Base-by-base conservation (phyloP, 2,888 invertebrate genomes). In the Matsumyia berberina region DNA sequence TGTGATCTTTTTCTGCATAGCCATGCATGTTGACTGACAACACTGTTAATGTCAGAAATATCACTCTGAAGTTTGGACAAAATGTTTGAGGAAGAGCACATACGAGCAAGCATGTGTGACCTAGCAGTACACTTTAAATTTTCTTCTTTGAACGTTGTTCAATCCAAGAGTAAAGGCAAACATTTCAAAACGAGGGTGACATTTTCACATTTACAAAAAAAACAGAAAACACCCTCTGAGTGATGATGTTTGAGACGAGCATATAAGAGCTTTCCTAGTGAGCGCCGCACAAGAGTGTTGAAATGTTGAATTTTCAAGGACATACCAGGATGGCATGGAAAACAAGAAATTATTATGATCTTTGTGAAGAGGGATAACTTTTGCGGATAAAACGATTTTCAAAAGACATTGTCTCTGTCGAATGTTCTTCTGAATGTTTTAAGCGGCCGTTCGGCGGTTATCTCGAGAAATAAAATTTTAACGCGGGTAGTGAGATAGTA, bases 261-360 rank as follows among this genome's bases (percentile, higher is more conserved):
- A 44, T 49, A 51, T n/a, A 58, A 76, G 62, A 81, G 76, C 76
- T 81, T 76, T 76, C 44, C 39, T 39, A 11, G 33, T 57, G 46
- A 19, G 17, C 35, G 31, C 39, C 49, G 29, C 31, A 37, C 42
- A 62, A 80, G 62, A 70, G 69, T 70, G 76, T 80, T 69, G 39
- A 73, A 73, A 67, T 69, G 51, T 55, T 39, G 35, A 35, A 19
- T 35, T 83, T 70, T 82, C 79, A 85, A 85, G 83, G 79, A 85
- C 83, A 42, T 64, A 46, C 49, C 55, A 66, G 57, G 62, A 74
- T 79, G 19, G 35, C 24, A 67, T 60, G 67, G 55, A 78, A 83
- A 73, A 66, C 66, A 78, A 78, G 73, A 78, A 83, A 73, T 67
- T 83, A 83, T 78, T 66, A 78, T 67, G 82, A 83, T 78, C 78